These are phyloP conservation scores for Macrosoma leucophasiata DNA, from an alignment of 2,888 invertebrate genomes.

Conservation along the genomic window DNA sequence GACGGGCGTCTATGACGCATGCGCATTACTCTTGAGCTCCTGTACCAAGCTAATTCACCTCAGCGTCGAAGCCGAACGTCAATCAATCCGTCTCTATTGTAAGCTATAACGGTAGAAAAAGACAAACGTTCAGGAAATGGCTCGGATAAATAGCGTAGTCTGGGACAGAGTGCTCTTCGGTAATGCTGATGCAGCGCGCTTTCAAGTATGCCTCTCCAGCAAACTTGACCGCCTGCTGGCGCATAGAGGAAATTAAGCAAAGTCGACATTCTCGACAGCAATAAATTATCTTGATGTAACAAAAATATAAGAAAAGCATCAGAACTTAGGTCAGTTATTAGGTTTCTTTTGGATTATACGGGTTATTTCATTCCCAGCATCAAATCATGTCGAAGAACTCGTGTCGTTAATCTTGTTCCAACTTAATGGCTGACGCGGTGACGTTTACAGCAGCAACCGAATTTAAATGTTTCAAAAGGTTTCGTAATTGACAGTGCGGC, in stretches of 20 bases:
- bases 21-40: slow-evolving; percentile 43
- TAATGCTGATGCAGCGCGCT: slow-evolving; percentile 50
- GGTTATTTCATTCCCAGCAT: too few relatives aligned
- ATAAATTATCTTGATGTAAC: slow-evolving; percentile 34
- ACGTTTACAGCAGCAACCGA: too few relatives aligned
- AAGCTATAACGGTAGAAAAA: slow-evolving; percentile 47
- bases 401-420: too few relatives aligned
- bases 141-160: slow-evolving; percentile 40
- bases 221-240: slow-evolving; percentile 61
- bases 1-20: slow-evolving; percentile 63
- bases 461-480: too few relatives aligned
- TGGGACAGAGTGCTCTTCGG: slow-evolving; percentile 45
- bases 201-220: slow-evolving; percentile 47
- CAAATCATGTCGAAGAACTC: too few relatives aligned
- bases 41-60: slow-evolving; percentile 29
- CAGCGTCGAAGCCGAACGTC: slow-evolving; percentile 36
- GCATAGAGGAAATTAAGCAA: slow-evolving; percentile 46
- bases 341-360: too few relatives aligned
- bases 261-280: slow-evolving; percentile 43
- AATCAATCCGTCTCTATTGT: slow-evolving; percentile 53
- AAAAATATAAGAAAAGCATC: too few relatives aligned
- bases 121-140: slow-evolving; percentile 43
- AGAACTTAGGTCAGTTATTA: too few relatives aligned
- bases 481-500: too few relatives aligned
- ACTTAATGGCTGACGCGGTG: too few relatives aligned